These are phyloP conservation scores for Chiloscyllium punctatum DNA, from an alignment of 2,797 vertebrate genomes.

Conservation along the genomic window DNA sequence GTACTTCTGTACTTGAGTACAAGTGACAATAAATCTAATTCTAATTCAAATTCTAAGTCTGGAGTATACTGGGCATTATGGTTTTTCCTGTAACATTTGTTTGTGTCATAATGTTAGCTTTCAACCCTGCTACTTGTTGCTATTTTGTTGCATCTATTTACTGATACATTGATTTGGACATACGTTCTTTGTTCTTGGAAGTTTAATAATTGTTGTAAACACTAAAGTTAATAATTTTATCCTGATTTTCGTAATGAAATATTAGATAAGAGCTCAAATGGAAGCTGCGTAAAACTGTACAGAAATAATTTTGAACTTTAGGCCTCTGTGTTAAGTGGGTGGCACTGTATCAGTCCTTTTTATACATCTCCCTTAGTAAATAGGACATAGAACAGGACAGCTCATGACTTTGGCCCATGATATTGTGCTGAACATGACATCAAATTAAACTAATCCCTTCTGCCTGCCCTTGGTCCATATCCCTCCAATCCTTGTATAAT, in stretches of 20 bases:
- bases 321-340: background rate
- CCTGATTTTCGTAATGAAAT: background rate
- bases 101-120: background rate
- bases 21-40: too few species aligned
- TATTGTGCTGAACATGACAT: too few species aligned
- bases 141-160: background rate
- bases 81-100: background rate
- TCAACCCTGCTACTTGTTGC: background rate
- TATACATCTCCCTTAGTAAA: background rate
- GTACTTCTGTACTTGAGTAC: too few species aligned
- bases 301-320: background rate
- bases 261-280: background rate
- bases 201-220: background rate
- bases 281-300: background rate
- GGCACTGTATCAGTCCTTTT: background rate
- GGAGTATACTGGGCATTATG: background rate
- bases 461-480: too few species aligned
- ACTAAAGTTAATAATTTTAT: background rate
- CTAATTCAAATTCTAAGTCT: background rate
- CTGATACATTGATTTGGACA: background rate
- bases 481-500: too few species aligned
- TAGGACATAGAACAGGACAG: too few species aligned
- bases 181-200: background rate
- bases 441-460: too few species aligned
- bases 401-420: too few species aligned